Percentiles rank a stretch among this genome's conserved stretches.
These are phyloP conservation scores for Trichomycterus rosablanca DNA, from an alignment of 2,113 vertebrate species.

Conservation along the genomic window DNA sequence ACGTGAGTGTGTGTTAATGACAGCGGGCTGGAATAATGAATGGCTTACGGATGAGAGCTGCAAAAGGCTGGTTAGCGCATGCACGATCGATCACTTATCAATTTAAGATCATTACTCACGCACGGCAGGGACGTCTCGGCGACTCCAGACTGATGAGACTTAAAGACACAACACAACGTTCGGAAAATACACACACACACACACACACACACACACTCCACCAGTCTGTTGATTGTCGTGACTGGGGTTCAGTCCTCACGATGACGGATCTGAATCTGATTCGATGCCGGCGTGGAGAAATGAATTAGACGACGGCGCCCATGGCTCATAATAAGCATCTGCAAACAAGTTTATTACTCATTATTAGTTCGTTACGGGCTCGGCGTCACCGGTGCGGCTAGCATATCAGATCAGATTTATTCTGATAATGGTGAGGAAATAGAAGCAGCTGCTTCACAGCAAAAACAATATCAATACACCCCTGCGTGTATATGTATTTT, in stretches of 20 bases:
- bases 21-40: constrained; percentile 25
- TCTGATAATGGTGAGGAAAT: constrained; percentile 28
- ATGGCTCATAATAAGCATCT: constrained; percentile 28
- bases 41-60: constrained; percentile 20
- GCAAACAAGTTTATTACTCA: constrained; percentile 30
- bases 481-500: no score
- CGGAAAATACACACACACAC: background rate
- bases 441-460: constrained; percentile 15
- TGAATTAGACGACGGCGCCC: constrained; percentile 18
- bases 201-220: background rate
- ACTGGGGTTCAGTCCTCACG: constrained; percentile 44
- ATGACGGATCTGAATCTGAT: constrained; percentile 46
- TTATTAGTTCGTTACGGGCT: constrained; percentile 38
- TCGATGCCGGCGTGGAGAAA: constrained; percentile 39
- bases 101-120: constrained; percentile 44
- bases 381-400: constrained; percentile 20
- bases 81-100: constrained; percentile 44
- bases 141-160: constrained; percentile 31
- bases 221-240: constrained; percentile 33
- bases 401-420: constrained; percentile 43
- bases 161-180: constrained; percentile 10
- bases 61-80: constrained; percentile 23
- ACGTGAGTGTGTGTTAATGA: constrained; percentile 16
- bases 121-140: constrained; percentile 32
- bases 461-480: background rate